Conservation (phyloP, 1,140 invertebrate species). For the Elymnias hypermnestra region DNA sequence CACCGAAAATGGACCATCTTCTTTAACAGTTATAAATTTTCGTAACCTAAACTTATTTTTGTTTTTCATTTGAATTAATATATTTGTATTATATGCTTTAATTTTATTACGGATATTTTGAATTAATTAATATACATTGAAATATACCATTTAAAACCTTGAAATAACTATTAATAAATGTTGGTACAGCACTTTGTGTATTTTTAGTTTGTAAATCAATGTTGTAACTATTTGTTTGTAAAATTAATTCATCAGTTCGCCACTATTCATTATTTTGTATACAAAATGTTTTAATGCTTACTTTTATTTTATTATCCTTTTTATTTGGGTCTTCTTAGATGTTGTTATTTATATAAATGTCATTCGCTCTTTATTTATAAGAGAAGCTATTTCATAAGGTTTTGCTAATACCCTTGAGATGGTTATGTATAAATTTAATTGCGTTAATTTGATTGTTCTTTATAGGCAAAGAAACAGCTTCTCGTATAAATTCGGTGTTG, state of each 20-base stretch:
- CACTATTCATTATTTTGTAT: constrained; percentile 37
- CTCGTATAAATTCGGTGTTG: constrained; percentile 64
- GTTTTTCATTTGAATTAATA: too few relatives aligned
- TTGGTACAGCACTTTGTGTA: constrained; percentile 63
- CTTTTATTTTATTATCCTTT: constrained; percentile 32
- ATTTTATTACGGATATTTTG: too few relatives aligned
- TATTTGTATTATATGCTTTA: too few relatives aligned
- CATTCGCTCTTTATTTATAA: constrained; percentile 60
- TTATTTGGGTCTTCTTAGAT: constrained; percentile 65
- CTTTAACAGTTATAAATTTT: too few relatives aligned
- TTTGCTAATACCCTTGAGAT: too few relatives aligned
- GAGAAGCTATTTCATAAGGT: constrained; percentile 46
- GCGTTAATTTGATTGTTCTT: too few relatives aligned
- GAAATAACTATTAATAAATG: constrained; percentile 34
- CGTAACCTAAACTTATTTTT: too few relatives aligned
- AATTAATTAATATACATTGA: too few relatives aligned
- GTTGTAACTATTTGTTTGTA: constrained; percentile 64
- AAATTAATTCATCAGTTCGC: constrained; percentile 48
- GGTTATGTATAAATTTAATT: background rate
- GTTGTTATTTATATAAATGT: constrained; percentile 62
- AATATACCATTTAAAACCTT: too few relatives aligned
- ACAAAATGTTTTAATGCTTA: constrained; percentile 15
- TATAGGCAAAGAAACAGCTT: constrained; percentile 45
- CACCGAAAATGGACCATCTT: too few relatives aligned
- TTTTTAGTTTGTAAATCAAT: constrained; percentile 68